Percentiles rank a stretch among this genome's conserved stretches.
Evolutionary conservation across 2,797 vertebrate species (phyloP).

Genomic region (Lacerta viridis): DNA sequence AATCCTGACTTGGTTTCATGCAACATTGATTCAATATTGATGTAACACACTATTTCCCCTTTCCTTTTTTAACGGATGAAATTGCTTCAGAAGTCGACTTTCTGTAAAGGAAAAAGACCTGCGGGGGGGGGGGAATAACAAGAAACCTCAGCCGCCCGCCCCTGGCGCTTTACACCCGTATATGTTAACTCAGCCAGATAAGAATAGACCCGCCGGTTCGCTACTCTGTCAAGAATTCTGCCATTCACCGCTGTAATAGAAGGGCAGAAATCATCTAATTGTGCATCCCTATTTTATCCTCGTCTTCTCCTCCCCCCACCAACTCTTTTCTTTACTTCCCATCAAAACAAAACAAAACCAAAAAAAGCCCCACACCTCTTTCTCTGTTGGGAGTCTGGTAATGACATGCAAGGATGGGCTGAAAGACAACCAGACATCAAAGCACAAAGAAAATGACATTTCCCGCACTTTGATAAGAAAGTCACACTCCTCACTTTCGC

Average conservation of each 20-base stretch:
- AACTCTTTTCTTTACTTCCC: not conserved
- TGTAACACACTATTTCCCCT: not conserved
- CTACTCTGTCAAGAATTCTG: constrained; percentile 15
- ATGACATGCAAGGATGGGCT: constrained; percentile 45
- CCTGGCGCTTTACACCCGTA: not conserved
- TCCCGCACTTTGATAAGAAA: constrained; percentile 31
- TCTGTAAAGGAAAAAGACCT: not conserved
- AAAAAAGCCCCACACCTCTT: constrained; percentile 14
- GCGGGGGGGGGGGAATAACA: not conserved
- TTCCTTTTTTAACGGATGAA: not conserved
- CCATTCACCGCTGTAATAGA: not conserved
- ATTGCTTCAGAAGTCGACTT: not conserved
- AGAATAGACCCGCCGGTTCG: not conserved
- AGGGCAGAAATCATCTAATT: constrained; percentile 26
- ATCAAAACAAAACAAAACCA: not conserved
- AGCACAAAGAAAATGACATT: constrained; percentile 56
- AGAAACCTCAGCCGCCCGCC: too few species aligned
- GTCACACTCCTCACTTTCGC: constrained; percentile 32
- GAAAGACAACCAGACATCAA: constrained; percentile 59
- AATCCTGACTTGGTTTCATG: not conserved
- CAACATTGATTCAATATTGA: not conserved
- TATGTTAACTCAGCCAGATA: not conserved
- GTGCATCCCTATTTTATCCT: not conserved
- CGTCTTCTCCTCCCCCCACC: not conserved
- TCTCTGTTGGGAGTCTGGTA: constrained; percentile 35